Evolutionary conservation across 2,888 invertebrate species (phyloP), one percentile per base, ranked within the genome.

Genomic region (Archaeoteleia sp.): DNA sequence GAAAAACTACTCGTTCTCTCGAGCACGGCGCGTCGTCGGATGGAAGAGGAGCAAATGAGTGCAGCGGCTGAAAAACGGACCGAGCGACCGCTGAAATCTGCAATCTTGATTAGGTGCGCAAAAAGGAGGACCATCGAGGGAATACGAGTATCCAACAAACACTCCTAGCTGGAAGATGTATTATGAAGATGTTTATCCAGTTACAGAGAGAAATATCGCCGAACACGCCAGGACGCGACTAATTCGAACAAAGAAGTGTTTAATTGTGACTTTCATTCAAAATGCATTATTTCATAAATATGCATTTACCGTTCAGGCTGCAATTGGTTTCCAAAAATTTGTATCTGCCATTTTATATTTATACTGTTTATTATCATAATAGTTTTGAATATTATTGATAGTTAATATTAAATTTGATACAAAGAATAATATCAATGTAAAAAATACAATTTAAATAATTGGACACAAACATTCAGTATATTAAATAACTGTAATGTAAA

Each of bases 1-100:
- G 77, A 81, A 80, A 79, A 81, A 80, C 72, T 74, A 54, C 70
- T 71, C 76, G 74, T 70, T 72, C 74, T n/a, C n/a, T 14, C 34
- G 43, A 60, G 62, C 48, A 17, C 55, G 46, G 37, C 49, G 45
- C 54, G 60, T 65, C 46, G 51, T 60, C 65, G 43, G 42, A 49
- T 37, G 51, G 60, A 20, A 20, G 20, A 55, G 23, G 54, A 65
- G 63, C 61, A 69, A 68, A 68, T 69, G 67, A 68, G 60, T 42
- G 65, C 51, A 51, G 14, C 20, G 34, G 46, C 42, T 58, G 54
- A 66, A 60, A 71, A 69, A 63, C 66, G 51, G 46, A 49, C 34
- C 45, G 58, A 65, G 30, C 57, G 17, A 53, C 57, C 15, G 54
- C 45, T 62, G 49, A 67, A 70, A 65, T 60, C 67, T 60, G 60